Evolutionary conservation across 2,888 invertebrate genomes (phyloP), one percentile per base, ranked within the genome.

Genomic region (Criorhina ranunculi): DNA sequence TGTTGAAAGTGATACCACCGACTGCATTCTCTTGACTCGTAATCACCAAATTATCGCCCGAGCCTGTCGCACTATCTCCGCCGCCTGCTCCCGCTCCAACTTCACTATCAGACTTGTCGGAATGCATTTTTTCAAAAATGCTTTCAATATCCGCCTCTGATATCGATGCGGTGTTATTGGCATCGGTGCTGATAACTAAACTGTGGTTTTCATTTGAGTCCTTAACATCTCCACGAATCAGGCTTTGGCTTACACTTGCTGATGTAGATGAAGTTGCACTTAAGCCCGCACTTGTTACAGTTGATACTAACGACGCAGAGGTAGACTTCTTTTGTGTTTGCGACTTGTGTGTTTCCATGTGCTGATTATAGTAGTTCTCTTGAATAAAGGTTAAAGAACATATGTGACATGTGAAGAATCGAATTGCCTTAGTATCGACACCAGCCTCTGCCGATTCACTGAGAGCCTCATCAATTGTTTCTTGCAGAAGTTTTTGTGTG

Each of bases 361-460:
- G 92, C 72, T 92, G 92, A 79, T 91, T 91, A 81, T 92, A 92
- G 75, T 91, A 91, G 15, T 89, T 90, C 88, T 92, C 91, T 86
- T 92, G 92, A 15, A 92, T 90, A 86, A 92, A 92, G 1, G 92
- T 92, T 81, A 92, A 86, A 57, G 92, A 92, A 87, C 92, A 92
- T 67, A 91, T 90, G 87, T 91, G 91, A 87, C 92, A 92, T 42
- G 92, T 91, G 81, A 91, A 92, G 89, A 92, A 92, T 55, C 92
- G 90, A 59, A 92, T 92, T 69, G 91, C 90, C 33, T 91, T 91
- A 31, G 90, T 88, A 7, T 88, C 88, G 9, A 89, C 89, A 11
- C 90, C 88, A 40, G 90, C 89, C 15, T 89, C 88, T 35, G 89
- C 89, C 11, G 88, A 88, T 51, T 92, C 92, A 73, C 91, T 91